Conservation (phyloP, 1,140 invertebrate genomes). For the Cepaea nemoralis region DNA sequence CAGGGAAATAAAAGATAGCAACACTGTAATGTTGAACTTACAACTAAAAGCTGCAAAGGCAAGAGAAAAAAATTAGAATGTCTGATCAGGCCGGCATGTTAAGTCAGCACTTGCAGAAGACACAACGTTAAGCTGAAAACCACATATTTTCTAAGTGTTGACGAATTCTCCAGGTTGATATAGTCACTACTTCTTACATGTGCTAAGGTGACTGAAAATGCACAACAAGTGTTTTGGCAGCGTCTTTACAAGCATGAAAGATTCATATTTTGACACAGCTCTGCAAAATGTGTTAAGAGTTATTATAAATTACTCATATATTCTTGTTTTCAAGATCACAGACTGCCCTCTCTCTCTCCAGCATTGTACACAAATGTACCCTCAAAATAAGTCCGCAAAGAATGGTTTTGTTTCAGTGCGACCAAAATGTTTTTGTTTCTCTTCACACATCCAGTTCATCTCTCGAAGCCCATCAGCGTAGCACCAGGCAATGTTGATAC, state of each 20-base stretch:
- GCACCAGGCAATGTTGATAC: not conserved
- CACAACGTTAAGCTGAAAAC: not conserved
- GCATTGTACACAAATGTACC: not conserved
- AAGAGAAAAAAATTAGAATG: not conserved
- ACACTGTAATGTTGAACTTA: not conserved
- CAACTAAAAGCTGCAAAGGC: not conserved
- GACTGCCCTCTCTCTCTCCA: not conserved
- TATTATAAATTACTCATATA: not conserved
- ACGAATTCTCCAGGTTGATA: not conserved
- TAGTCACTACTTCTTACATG: not conserved
- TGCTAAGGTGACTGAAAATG: not conserved
- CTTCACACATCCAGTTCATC: not conserved
- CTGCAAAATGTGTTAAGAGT: not conserved
- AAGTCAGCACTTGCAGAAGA: not conserved
- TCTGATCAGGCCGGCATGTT: not conserved
- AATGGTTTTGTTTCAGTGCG: not conserved
- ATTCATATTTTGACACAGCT: not conserved
- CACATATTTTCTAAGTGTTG: not conserved
- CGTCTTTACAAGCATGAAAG: not conserved
- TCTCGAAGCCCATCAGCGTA: not conserved
- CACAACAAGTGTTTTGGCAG: not conserved
- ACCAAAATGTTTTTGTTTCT: not conserved
- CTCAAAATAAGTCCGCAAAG: not conserved
- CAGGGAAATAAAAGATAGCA: not conserved
- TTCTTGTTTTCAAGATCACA: not conserved